Evolutionary conservation across 2,888 invertebrate genomes (phyloP).

Genomic region (Oegoconia quadripuncta): DNA sequence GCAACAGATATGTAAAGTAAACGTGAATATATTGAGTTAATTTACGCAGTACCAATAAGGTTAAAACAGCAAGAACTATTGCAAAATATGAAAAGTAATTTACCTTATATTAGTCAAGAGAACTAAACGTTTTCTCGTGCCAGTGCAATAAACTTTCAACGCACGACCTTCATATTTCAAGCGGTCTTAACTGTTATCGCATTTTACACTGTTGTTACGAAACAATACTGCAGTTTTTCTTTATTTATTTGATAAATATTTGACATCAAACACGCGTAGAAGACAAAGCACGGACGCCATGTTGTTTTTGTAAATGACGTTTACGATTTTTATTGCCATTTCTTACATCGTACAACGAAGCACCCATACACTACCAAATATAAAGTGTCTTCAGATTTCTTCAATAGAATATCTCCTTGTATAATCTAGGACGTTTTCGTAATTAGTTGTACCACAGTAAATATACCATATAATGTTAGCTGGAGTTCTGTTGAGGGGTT

Average conservation of each 20-base stretch:
- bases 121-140: conserved; percentile 25
- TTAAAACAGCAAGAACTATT: conserved; percentile 4
- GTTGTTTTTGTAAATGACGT: conserved; percentile 22
- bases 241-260: conserved; percentile 26
- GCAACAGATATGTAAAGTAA: no score
- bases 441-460: no score
- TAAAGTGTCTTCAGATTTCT: no score
- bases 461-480: no score
- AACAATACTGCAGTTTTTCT: conserved; percentile 19
- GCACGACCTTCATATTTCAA: conserved; percentile 30
- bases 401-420: no score
- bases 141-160: conserved; percentile 14
- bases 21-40: no score
- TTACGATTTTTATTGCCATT: conserved; percentile 2
- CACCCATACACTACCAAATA: no score
- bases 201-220: conserved; percentile 21
- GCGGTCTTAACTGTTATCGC: conserved; percentile 14
- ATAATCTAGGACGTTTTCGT: no score
- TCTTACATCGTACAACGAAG: no score
- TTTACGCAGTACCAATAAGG: not conserved
- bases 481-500: no score
- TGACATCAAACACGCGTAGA: conserved; percentile 26
- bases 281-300: conserved; percentile 42
- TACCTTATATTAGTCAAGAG: conserved; percentile 17
- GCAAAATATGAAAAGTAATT: conserved; percentile 8